Percentiles rank a stretch among this genome's conserved stretches.
Evolutionary conservation across 2,888 invertebrate species (phyloP).

Genomic region (Drosophila hamatofila): DNA sequence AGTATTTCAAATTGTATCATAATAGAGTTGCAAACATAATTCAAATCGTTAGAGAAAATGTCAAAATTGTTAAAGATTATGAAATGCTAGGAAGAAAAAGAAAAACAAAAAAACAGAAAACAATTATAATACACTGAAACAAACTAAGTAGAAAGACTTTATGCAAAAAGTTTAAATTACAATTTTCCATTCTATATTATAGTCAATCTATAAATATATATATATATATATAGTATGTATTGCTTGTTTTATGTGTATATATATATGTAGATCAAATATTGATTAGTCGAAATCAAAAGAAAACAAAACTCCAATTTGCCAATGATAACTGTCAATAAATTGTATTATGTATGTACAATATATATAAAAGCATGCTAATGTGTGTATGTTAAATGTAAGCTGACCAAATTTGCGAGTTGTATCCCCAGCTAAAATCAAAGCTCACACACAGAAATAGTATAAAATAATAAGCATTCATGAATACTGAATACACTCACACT

Average conservation of each 20-base stretch:
- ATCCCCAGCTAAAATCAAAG: slow-evolving; percentile 17
- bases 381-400: slow-evolving; percentile 24
- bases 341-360: slow-evolving; percentile 36
- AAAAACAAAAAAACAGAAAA: not conserved
- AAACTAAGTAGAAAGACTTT: slow-evolving; percentile 5
- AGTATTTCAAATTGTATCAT: slow-evolving; percentile 55
- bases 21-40: slow-evolving; percentile 21
- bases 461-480: slow-evolving; percentile 13
- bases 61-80: slow-evolving; percentile 49
- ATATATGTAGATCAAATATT: slow-evolving; percentile 1
- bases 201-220: slow-evolving; percentile 13
- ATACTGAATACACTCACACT: slow-evolving; percentile 13
- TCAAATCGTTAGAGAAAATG: slow-evolving; percentile 35
- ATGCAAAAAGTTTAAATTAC: slow-evolving; percentile 8
- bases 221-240: slow-evolving; percentile 15
- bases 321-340: slow-evolving; percentile 71
- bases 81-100: slow-evolving; percentile 16
- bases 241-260: slow-evolving; percentile 23
- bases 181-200: slow-evolving; percentile 3
- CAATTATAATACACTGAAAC: not conserved
- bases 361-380: slow-evolving; percentile 6
- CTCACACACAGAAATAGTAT: slow-evolving; percentile 9
- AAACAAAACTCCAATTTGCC: slow-evolving; percentile 65
- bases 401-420: slow-evolving; percentile 32
- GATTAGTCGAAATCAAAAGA: slow-evolving; percentile 33